Conservation (phyloP, 2,888 invertebrate genomes). For the Odontocerum albicorne region DNA sequence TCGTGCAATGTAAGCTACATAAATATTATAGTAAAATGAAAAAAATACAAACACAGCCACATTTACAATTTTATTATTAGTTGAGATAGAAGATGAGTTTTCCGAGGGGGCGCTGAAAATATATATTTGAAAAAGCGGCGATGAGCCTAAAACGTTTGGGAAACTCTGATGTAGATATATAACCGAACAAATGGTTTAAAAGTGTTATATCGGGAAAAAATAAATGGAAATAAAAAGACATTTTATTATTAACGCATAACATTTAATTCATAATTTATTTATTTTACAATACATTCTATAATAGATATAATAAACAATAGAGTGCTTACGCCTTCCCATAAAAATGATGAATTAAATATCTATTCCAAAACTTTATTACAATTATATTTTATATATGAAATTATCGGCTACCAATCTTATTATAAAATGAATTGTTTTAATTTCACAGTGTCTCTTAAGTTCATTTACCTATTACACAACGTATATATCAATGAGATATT, state of each 20-base stretch:
- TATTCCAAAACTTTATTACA: slow-evolving; percentile 32
- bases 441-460: slow-evolving; percentile 37
- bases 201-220: too few relatives aligned
- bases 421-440: slow-evolving; percentile 31
- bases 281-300: slow-evolving; percentile 60
- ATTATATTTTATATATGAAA: slow-evolving; percentile 35
- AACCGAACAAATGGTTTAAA: too few relatives aligned
- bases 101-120: too few relatives aligned
- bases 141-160: too few relatives aligned
- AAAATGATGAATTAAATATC: slow-evolving; percentile 33
- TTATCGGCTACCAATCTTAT: slow-evolving; percentile 27
- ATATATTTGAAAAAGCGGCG: too few relatives aligned
- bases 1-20: too few relatives aligned
- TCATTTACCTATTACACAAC: slow-evolving; percentile 19
- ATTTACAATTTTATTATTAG: too few relatives aligned
- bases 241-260: slow-evolving; percentile 71
- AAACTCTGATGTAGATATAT: too few relatives aligned
- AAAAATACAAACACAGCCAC: too few relatives aligned
- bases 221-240: too few relatives aligned
- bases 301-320: slow-evolving; percentile 54
- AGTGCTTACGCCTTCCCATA: slow-evolving; percentile 56
- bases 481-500: slow-evolving; percentile 34
- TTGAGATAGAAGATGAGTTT: too few relatives aligned
- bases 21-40: too few relatives aligned
- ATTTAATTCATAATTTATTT: slow-evolving; percentile 65